Base-by-base conservation (phyloP, 2,113 vertebrate genomes). In the Thermophis baileyi region DNA sequence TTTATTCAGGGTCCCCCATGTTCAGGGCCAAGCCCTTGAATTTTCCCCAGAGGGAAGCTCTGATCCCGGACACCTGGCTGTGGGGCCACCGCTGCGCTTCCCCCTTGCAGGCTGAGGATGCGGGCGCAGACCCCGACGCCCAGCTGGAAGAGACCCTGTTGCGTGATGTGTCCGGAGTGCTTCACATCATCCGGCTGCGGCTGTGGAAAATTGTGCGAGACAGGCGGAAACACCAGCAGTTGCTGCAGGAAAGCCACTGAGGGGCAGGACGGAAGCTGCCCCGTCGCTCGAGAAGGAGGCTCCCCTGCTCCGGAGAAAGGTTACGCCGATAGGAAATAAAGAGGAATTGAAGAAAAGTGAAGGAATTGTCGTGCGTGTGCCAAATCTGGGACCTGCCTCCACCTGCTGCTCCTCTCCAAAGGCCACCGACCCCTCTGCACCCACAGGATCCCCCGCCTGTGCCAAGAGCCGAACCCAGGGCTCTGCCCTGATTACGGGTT, bases 1-100 rank as follows among this genome's bases (percentile, higher is more conserved):
- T 10, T 12, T 11, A 12, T 10, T 46, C 4, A 25, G 18, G 5
- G 12, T 20, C 54, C 24, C 4, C 30, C 5, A 11, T 0, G 0
- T 53, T 40, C 44, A 20, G 10, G 11, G 46, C 60, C 3, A 4
- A 74, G 18, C 2, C 27, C 69, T 46, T 54, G 11, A 1, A 1
- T 22, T 47, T 25, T 3, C 40, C 22, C 89, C 12, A 4, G 18
- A 47, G 57, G 0, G 30, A 22, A 22, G 49, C 44, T 0, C 40
- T 12, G 40, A 46, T 4, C 44, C 20, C 0, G 6, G 20, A 44
- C 4, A 0, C 3, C 44, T 12, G 35, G 85, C 8, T 16, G 30
- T 54, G 63, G 63, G 63, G n/a, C 63, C 30, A 74, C 63, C 0
- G 1, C 63, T 35, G 63, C 14, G 5, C 47, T 46, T 89, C 50